Base-by-base conservation (phyloP, 2,113 vertebrate species). In the Sorex araneus region DNA sequence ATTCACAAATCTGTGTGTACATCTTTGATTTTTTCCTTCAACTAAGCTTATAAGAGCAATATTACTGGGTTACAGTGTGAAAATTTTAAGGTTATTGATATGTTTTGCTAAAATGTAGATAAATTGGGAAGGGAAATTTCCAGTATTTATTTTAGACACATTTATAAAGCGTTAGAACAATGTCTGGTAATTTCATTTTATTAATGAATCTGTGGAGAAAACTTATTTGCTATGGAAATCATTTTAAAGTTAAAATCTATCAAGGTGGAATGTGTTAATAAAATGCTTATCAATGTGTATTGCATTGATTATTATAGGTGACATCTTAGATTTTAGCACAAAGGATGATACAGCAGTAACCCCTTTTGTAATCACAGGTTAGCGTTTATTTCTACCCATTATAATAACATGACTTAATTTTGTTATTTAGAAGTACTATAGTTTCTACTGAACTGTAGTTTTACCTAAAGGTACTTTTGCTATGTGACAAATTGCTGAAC, bases 111-210 rank as follows among this genome's bases (percentile, higher is more conserved):
- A 94, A 94, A 91, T 83, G 15, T 34, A 83, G 57, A 91, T 74
- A 78, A 57, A 88, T n/a, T 67, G 3, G 50, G n/a, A 84, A 92
- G 66, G 32, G 23, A 93, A 93, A 76, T 76, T 87, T 40, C 73
- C 60, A 76, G 11, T 83, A 74, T 74, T 91, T 81, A 75, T 66
- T 89, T 91, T 89, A 76, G 16, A 71, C 30, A 92, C 23, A 91
- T 92, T 94, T 95, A 28, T 30, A 94, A 93, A 86, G 47, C 81
- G 34, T 70, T 82, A 89, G 80, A 83, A 64, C n/a, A 93, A 86
- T 89, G 87, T 79, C 18, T 75, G 23, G 50, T 18, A 77, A 32
- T 45, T 84, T 93, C 36, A 45, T 57, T 85, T 92, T 78, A 84
- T 71, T 89, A 88, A 70, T 76, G 36, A 54, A 3, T 90, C 43